Conservation (phyloP, 2,797 vertebrate species). For the Myotis vivesi region DNA sequence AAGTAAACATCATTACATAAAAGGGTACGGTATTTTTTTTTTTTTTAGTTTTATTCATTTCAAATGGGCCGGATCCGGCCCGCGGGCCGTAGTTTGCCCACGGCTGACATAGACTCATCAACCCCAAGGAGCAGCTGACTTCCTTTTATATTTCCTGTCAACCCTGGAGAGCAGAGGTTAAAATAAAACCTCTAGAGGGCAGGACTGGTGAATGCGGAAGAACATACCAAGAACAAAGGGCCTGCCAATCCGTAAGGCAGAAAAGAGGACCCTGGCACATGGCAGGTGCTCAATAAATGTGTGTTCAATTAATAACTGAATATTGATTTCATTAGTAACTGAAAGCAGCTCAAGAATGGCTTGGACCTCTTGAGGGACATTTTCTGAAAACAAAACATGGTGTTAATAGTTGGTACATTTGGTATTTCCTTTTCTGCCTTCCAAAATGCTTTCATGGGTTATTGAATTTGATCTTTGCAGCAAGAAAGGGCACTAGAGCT, state of each 20-base stretch:
- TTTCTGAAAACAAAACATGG: background rate
- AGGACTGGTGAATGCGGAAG: background rate
- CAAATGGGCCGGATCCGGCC: too few species aligned
- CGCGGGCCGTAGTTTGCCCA: too few species aligned
- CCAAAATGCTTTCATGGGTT: background rate
- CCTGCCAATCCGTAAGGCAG: background rate
- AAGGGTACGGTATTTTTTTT: too few species aligned
- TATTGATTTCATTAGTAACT: background rate
- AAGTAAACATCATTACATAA: too few species aligned
- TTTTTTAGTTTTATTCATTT: too few species aligned
- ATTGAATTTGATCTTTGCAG: background rate
- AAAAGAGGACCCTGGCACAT: background rate
- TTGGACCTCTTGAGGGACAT: background rate
- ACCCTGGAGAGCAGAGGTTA: slow-evolving; percentile 11
- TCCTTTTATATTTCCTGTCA: background rate
- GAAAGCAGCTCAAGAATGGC: background rate
- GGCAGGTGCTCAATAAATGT: background rate
- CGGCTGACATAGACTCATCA: background rate
- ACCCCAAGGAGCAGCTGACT: background rate
- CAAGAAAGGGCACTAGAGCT: background rate
- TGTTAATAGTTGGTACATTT: background rate
- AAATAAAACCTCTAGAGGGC: slow-evolving; percentile 22
- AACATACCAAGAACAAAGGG: background rate
- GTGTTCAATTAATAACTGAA: background rate
- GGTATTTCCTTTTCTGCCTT: background rate